Evolutionary conservation across 92 coral and sea anemone genomes (phyloP).

Genomic region (Metridium senile): DNA sequence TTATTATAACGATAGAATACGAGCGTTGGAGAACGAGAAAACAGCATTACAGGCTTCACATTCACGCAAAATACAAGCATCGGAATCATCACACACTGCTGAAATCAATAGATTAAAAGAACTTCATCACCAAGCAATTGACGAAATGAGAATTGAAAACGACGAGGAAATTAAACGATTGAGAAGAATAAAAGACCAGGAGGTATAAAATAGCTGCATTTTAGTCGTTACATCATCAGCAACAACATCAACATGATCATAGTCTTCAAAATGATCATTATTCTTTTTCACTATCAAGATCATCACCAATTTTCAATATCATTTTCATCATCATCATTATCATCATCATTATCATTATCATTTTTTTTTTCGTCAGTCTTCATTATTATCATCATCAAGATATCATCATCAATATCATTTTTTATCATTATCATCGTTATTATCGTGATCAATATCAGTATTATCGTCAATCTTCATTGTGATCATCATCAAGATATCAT

Average conservation of each 20-base stretch:
- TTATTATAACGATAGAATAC: conserved; percentile 78
- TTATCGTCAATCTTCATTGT: too few species aligned
- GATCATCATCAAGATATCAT: background rate
- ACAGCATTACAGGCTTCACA: conserved; percentile 68
- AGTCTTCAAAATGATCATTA: background rate
- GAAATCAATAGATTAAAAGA: conserved; percentile 87
- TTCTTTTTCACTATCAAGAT: background rate
- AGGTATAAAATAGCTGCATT: conserved; percentile 19
- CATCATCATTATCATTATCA: background rate
- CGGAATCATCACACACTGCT: conserved; percentile 67
- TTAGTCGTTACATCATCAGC: too few species aligned
- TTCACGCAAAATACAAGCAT: conserved; percentile 56
- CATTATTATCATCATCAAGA: background rate
- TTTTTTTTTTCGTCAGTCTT: background rate
- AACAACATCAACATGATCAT: too few species aligned
- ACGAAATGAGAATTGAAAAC: conserved; percentile 80
- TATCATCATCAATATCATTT: background rate
- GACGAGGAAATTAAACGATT: conserved; percentile 72
- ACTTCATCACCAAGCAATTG: conserved; percentile 81
- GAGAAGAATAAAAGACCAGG: conserved; percentile 84
- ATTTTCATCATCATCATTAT: background rate
- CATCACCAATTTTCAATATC: background rate
- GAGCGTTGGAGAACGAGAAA: conserved; percentile 75
- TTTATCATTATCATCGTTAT: background rate
- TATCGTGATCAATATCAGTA: background rate